Evolutionary conservation across 1,140 invertebrate genomes (phyloP).

Genomic region (Drosophila paulistorum): DNA sequence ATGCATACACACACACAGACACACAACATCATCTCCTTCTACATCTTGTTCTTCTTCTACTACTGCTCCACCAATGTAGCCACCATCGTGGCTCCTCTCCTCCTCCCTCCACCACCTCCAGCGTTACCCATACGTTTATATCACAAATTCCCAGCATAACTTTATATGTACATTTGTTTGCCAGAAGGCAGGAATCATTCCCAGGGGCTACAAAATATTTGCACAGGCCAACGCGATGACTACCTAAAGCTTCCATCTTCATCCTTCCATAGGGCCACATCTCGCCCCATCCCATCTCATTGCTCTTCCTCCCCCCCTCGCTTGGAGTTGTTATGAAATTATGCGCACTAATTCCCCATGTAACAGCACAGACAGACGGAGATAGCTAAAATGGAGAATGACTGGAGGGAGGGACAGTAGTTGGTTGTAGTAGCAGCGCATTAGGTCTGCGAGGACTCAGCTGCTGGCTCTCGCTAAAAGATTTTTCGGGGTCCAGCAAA

Average conservation of each 20-base stretch:
- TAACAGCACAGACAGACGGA: slow-evolving; percentile 59
- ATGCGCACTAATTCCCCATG: slow-evolving; percentile 79
- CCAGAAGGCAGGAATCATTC: slow-evolving; percentile 58
- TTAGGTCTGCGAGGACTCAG: not conserved
- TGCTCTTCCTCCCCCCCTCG: not conserved
- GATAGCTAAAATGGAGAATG: slow-evolving; percentile 19
- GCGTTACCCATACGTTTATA: slow-evolving; percentile 24
- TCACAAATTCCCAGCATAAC: slow-evolving; percentile 71
- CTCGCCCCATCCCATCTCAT: too few species aligned
- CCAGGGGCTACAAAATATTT: slow-evolving; percentile 67
- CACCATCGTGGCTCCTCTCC: slow-evolving; percentile 5
- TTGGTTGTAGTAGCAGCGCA: not conserved
- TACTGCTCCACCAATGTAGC: too few species aligned
- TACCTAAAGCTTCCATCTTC: slow-evolving; percentile 58
- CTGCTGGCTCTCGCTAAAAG: not conserved
- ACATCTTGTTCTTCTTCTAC: not conserved
- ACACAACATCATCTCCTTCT: slow-evolving; percentile 8
- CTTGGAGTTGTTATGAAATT: slow-evolving; percentile 67
- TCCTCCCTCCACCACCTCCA: not conserved
- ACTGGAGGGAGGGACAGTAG: not conserved
- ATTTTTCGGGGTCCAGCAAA: slow-evolving; percentile 14
- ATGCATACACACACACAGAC: slow-evolving; percentile 25
- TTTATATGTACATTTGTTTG: slow-evolving; percentile 56
- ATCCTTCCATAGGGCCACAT: slow-evolving; percentile 8
- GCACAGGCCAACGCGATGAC: slow-evolving; percentile 67